These are phyloP conservation scores for Sebastes taczanowskii DNA, from an alignment of 2,797 vertebrate species.

Conservation along the genomic window DNA sequence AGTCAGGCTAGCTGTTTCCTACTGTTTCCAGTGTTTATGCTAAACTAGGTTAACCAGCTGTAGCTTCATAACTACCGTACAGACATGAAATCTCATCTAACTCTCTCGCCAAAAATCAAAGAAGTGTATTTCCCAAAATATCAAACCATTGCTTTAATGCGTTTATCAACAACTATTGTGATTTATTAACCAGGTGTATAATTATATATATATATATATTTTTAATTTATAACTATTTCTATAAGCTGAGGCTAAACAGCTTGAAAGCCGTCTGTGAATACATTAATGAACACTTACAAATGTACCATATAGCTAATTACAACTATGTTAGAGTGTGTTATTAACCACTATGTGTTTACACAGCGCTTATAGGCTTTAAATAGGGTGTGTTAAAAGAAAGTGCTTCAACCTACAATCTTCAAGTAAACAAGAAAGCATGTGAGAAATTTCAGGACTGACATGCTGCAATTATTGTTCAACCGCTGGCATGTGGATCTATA, in stretches of 20 bases:
- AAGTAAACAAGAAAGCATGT: background rate
- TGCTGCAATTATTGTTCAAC: background rate
- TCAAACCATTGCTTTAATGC: background rate
- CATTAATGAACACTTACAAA: background rate
- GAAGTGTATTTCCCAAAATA: background rate
- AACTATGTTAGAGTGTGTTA: background rate
- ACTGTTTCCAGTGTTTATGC: background rate
- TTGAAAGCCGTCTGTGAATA: background rate
- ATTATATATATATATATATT: background rate
- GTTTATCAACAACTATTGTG: background rate
- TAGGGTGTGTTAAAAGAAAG: background rate
- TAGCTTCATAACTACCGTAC: background rate
- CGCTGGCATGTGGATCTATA: background rate
- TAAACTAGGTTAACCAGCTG: background rate
- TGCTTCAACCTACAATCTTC: background rate
- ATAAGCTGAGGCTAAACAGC: background rate
- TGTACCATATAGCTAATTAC: background rate
- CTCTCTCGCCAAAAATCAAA: background rate
- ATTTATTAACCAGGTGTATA: background rate
- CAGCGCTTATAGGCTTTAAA: background rate
- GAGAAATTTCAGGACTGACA: background rate
- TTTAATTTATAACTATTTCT: background rate
- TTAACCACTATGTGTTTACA: background rate
- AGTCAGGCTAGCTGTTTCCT: background rate
- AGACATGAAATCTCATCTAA: background rate